Conservation (phyloP, 2,797 vertebrate genomes). For the Tinamus major region DNA sequence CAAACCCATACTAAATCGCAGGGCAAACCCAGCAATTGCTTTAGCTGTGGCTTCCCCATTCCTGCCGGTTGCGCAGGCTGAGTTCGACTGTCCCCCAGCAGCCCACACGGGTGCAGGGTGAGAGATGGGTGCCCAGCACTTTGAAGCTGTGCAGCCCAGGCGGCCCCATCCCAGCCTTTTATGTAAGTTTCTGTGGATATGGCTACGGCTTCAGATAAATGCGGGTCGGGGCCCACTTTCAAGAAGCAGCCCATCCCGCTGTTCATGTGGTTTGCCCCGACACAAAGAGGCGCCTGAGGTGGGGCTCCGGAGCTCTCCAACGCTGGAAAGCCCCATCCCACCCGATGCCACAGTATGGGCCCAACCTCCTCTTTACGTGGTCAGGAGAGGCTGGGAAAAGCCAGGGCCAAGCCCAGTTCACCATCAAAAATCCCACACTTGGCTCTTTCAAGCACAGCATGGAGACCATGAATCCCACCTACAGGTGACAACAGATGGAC, state of each 20-base stretch:
- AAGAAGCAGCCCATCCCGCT: fast-evolving
- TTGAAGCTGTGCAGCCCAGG: not conserved
- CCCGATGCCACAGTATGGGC: not conserved
- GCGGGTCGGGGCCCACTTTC: not conserved
- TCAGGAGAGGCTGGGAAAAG: slow-evolving; percentile 8
- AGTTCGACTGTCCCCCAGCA: not conserved
- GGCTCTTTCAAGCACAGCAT: not conserved
- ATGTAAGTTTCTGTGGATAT: slow-evolving; percentile 5
- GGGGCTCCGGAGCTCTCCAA: slow-evolving; percentile 41
- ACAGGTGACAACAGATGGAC: not conserved
- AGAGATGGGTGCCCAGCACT: not conserved
- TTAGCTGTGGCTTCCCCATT: not conserved
- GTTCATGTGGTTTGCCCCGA: slow-evolving; percentile 24
- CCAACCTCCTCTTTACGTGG: not conserved
- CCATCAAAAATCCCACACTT: not conserved
- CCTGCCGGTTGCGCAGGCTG: fast-evolving
- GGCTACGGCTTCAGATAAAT: not conserved
- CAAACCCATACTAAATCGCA: not conserved
- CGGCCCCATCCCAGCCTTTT: not conserved
- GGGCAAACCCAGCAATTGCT: not conserved
- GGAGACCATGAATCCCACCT: not conserved
- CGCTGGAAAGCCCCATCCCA: slow-evolving; percentile 30
- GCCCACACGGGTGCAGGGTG: not conserved
- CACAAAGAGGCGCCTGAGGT: not conserved
- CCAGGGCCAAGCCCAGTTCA: not conserved